Conservation (phyloP, 2,797 vertebrate genomes). For the Leucoraja ocellata region DNA sequence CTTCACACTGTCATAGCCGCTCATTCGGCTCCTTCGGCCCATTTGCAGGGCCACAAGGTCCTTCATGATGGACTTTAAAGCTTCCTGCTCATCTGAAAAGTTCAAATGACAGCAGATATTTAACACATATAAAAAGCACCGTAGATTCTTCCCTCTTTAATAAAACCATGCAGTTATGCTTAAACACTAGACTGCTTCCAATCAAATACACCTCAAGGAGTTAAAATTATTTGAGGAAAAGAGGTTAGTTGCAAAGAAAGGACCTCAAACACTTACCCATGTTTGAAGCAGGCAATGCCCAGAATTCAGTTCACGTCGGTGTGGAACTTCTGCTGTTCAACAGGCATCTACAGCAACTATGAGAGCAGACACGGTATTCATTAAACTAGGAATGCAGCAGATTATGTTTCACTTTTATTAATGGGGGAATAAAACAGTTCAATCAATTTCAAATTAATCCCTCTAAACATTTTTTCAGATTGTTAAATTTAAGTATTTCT, state of each 20-base stretch:
- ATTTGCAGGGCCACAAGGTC: conserved; percentile 95
- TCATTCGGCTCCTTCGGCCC: conserved; percentile 73
- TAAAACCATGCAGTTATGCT: not conserved
- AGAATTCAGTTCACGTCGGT: conserved; percentile 3
- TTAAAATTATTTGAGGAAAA: not conserved
- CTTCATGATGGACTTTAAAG: conserved; percentile 97
- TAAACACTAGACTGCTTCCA: not conserved
- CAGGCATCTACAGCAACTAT: conserved; percentile 10
- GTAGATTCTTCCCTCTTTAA: not conserved
- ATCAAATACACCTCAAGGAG: not conserved
- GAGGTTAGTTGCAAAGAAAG: not conserved
- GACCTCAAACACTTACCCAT: conserved; percentile 25
- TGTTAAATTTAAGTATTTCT: not conserved
- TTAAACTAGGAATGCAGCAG: not conserved
- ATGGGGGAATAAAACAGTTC: not conserved
- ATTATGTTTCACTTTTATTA: not conserved
- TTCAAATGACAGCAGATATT: conserved; percentile 42
- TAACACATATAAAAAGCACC: no score
- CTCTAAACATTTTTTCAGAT: not conserved
- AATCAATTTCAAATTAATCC: not conserved
- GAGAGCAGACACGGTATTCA: not conserved
- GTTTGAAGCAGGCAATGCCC: not conserved
- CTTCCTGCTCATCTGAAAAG: conserved; percentile 83
- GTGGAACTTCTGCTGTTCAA: conserved; percentile 19
- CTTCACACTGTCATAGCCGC: conserved; percentile 78